Evolutionary conservation across 2,113 vertebrate genomes (phyloP).

Genomic region (Xenopus tropicalis): DNA sequence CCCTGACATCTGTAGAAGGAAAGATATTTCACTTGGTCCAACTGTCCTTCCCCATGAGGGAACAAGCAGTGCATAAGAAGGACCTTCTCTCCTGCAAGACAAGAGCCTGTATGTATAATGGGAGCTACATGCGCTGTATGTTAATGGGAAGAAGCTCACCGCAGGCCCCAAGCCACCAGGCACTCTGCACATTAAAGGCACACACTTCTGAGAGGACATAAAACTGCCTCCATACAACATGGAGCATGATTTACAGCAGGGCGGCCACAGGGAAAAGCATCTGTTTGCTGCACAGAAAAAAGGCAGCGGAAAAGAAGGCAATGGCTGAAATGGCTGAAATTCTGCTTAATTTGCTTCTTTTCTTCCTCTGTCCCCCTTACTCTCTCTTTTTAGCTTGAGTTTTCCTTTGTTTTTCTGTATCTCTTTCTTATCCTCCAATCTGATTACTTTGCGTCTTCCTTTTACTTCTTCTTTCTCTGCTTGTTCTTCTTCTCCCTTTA

Average conservation of each 20-base stretch:
- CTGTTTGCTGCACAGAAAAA: conserved; percentile 3
- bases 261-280: background rate
- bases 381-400: background rate
- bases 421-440: background rate
- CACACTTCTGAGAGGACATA: conserved; percentile 11
- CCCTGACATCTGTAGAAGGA: too few relatives aligned
- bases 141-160: background rate
- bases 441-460: too few relatives aligned
- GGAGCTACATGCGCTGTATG: background rate
- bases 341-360: background rate
- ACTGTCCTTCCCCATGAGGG: too few relatives aligned
- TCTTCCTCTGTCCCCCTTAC: too few relatives aligned
- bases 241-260: conserved; percentile 2
- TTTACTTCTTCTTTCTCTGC: too few relatives aligned
- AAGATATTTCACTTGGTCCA: too few relatives aligned
- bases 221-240: conserved; percentile 5
- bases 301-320: background rate
- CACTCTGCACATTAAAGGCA: conserved; percentile 9
- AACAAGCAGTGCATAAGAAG: too few relatives aligned
- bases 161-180: background rate
- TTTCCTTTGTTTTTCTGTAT: background rate
- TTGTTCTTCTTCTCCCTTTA: too few relatives aligned
- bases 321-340: background rate
- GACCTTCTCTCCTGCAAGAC: too few relatives aligned
- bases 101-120: background rate